Conservation (phyloP, 1,140 invertebrate species). For the Dufourea novaeangliae region DNA sequence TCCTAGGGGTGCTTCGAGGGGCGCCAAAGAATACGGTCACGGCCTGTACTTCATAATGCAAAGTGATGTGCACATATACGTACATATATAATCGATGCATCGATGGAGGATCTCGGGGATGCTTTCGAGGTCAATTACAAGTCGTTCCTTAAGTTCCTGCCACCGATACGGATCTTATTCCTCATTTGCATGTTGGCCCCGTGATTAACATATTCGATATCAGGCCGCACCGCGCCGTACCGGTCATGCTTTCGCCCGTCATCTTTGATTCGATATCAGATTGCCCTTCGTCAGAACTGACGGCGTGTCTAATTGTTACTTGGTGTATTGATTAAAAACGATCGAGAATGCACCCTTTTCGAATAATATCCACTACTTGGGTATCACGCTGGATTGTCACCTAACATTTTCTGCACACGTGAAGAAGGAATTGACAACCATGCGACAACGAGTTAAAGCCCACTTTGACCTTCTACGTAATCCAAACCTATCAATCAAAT, state of each 20-base stretch:
- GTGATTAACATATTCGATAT: constrained; percentile 27
- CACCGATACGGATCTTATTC: constrained; percentile 30
- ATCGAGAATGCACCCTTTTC: too few species aligned
- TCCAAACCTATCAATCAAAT: too few species aligned
- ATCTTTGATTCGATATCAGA: constrained; percentile 11
- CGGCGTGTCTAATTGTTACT: neutral
- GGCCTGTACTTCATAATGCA: constrained; percentile 37
- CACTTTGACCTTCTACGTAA: too few species aligned
- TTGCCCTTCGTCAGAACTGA: neutral
- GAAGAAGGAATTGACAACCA: too few species aligned
- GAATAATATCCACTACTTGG: too few species aligned
- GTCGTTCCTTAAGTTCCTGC: constrained; percentile 35
- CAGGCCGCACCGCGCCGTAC: too few species aligned
- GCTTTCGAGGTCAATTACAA: constrained; percentile 47
- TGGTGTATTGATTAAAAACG: neutral
- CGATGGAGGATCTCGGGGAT: constrained; percentile 8
- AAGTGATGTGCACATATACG: constrained; percentile 26
- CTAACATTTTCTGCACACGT: too few species aligned
- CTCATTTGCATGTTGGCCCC: constrained; percentile 27
- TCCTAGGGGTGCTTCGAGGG: neutral
- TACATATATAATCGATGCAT: constrained; percentile 28
- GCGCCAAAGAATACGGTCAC: constrained; percentile 20
- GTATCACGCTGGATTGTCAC: too few species aligned
- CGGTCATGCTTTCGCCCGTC: neutral
- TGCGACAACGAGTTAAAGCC: too few species aligned